Percentiles rank a stretch among this genome's conserved stretches.
Evolutionary conservation across 2,113 vertebrate species (phyloP).

Genomic region (Dendrocopos noguchii): DNA sequence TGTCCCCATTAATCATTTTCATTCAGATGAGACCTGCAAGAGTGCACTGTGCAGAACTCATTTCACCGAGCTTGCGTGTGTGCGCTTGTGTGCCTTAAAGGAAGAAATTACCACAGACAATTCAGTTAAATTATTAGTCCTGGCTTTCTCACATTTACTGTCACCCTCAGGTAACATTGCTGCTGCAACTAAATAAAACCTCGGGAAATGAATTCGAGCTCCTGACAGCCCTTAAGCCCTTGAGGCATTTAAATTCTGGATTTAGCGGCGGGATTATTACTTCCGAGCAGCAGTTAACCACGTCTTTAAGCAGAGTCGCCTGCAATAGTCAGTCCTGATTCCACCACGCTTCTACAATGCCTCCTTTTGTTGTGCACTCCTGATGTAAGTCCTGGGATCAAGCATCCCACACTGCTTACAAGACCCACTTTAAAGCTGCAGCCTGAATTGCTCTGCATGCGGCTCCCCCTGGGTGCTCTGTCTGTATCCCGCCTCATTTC

Average conservation of each 20-base stretch:
- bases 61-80: background rate
- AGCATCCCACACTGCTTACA: background rate
- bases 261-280: conserved; percentile 62
- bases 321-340: background rate
- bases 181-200: conserved; percentile 54
- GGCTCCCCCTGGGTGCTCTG: background rate
- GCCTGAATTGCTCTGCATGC: background rate
- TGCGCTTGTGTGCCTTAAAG: conserved; percentile 21
- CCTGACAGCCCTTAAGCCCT: conserved; percentile 39
- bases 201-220: conserved; percentile 24
- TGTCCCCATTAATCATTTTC: conserved; percentile 42
- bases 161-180: conserved; percentile 48
- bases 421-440: background rate
- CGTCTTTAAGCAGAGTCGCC: conserved; percentile 23
- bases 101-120: background rate
- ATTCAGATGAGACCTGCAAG: conserved; percentile 16
- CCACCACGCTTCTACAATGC: background rate
- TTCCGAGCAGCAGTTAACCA: conserved; percentile 30
- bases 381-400: background rate
- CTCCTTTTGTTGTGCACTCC: background rate
- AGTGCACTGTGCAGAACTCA: background rate
- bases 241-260: conserved; percentile 64
- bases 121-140: conserved; percentile 50
- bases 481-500: background rate
- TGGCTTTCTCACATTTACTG: conserved; percentile 54